phyloP scores from a whole-genome alignment of 2,113 vertebrate species.

The Hippocampus mohnikei region DNA sequence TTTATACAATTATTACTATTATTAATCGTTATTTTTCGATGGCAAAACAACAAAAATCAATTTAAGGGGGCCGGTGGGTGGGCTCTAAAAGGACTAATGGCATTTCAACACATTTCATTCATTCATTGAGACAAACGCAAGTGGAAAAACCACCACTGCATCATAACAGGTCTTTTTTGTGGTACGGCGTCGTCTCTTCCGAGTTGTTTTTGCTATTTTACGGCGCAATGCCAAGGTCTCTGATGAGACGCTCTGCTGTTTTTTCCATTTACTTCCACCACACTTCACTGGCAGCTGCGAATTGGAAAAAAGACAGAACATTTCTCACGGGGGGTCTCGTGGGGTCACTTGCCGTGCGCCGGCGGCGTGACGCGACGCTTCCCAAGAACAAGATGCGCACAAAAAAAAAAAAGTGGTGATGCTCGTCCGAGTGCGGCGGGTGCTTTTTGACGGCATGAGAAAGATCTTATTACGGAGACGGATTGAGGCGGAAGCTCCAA shows the following conservation, averaged over 20 bases:
- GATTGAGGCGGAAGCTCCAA: background rate
- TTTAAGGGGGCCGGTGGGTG: too few species aligned
- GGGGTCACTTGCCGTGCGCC: background rate
- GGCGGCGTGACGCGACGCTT: background rate
- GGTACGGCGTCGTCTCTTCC: background rate
- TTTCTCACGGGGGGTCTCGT: background rate
- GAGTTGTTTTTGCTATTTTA: background rate
- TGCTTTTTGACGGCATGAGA: background rate
- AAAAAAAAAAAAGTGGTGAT: background rate
- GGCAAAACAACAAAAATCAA: too few species aligned
- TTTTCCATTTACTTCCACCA: conserved; percentile 1
- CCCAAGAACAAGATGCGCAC: background rate
- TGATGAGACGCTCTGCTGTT: conserved; percentile 1
- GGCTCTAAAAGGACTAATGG: background rate
- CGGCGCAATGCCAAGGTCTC: background rate
- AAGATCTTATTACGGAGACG: background rate
- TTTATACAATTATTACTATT: too few species aligned
- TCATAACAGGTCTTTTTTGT: background rate
- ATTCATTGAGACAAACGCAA: too few species aligned
- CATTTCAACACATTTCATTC: background rate
- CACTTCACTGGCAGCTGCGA: conserved; percentile 3
- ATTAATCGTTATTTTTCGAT: too few species aligned
- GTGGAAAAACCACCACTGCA: too few species aligned
- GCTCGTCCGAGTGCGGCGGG: background rate
- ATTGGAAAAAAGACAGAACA: conserved; percentile 4